Evolutionary conservation across 2,888 invertebrate species (phyloP), one percentile per base, ranked within the genome.

Genomic region (Amphimallon solstitiale): DNA sequence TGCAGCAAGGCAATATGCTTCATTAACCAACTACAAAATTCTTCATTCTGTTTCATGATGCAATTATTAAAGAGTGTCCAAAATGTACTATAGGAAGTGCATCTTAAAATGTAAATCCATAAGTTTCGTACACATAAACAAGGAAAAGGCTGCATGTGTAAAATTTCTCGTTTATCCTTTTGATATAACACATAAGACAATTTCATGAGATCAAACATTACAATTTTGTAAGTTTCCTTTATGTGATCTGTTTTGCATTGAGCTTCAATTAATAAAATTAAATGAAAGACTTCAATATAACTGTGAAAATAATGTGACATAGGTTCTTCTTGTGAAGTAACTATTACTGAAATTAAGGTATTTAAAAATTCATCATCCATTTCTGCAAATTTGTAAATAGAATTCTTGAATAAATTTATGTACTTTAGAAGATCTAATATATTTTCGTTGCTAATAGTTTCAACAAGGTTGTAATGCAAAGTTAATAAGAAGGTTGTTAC

Each of bases 41-140:
- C 63, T 23, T 76, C 71, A 54, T 76, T 74, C 45, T 75, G 71
- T 45, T 73, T 71, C 40, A 72, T 68, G 17, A 79, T 59, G 5
- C 71, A 63, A 12, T 71, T 66, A 65, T 80, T 81, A 66, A 80
- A 78, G 10, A 73, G 67, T n/a, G 69, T 70, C 81, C 80, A 81
- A 71, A 81, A 81, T 46, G 68, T 64, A 45, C 56, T 64, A 66
- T 14, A 60, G 64, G 66, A 14, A 2, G n/a, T 70, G 72, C 49
- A 75, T 74, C 78, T 75, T n/a, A 80, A 21, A 10, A 77, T 56
- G 21, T 62, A 62, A n/a, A 78, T 51, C 79, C 80, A 81, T 23
- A 78, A 68, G 7, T 73, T 68, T 66, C 75, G 75, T 2, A 77
- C 51, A 69, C 82, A 82, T 21, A 63, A 46, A 67, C 81, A 81